Evolutionary conservation across 2,113 vertebrate species (phyloP), one percentile per base, ranked within the genome.

Genomic region (Tyto alba): DNA sequence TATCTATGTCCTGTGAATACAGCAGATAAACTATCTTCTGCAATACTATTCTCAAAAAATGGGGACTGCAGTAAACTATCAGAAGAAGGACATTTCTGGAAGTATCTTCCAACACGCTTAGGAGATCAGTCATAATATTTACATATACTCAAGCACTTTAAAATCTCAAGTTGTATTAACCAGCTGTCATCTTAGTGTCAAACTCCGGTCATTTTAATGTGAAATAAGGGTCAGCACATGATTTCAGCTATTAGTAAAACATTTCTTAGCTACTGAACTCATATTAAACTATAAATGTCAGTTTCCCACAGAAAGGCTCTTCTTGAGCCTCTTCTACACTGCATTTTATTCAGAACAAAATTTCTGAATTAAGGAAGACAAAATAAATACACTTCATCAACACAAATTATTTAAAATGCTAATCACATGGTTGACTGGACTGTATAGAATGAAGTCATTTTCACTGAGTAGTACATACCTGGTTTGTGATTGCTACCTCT

Each of bases 81-180:
- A 95, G 89, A 93, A 87, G 60, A 41, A 97, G 91, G 95, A 96
- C 95, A 96, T 96, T 97, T 96, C 91, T 94, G 92, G 80, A 92
- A 96, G 93, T 67, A 91, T 97, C 96, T 97, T 97, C 98, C 94
- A 98, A 95, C 93, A 96, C 71, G 32, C 95, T 97, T 93, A 88
- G n/a, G 87, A 78, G 73, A 97, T 98, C 97, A 97, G 96, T 98
- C 98, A 98, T 98, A 98, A 98, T 98, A 98, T 98, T 98, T 98
- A 98, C 87, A 98, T 93, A 96, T 89, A 97, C 96, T 96, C 93
- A 97, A 97, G 97, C 90, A 97, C 97, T 98, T 98, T 98, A 96
- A 95, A 97, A 98, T 97, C 96, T 98, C 97, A 98, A 98, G 95
- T 94, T 98, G 95, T 91, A 96, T 96, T 97, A 98, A 97, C 95